Evolutionary conservation across 2,797 vertebrate species (phyloP).

Genomic region (Myotis findleyi): DNA sequence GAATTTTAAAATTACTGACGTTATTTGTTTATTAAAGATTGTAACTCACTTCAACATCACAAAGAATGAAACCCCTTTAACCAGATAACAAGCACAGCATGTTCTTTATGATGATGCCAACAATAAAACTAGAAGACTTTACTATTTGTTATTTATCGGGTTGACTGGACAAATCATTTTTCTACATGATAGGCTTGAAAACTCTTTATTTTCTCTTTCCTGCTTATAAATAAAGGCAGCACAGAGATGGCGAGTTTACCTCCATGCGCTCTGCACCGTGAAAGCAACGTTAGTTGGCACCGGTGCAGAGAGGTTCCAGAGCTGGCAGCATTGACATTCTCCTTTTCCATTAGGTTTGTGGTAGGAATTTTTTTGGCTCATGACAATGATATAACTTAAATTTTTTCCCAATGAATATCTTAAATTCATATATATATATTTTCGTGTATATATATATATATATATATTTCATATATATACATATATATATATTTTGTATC

Average conservation of each 20-base stretch:
- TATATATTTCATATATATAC: too few species aligned
- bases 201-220: conserved; percentile 70
- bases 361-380: background rate
- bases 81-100: conserved; percentile 79
- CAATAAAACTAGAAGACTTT: conserved; percentile 83
- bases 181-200: conserved; percentile 57
- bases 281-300: background rate
- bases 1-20: conserved; percentile 65
- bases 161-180: conserved; percentile 69
- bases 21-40: conserved; percentile 75
- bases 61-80: conserved; percentile 72
- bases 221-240: conserved; percentile 68
- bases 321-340: background rate
- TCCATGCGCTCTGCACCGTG: background rate
- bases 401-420: background rate
- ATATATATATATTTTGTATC: background rate
- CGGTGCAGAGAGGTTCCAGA: background rate
- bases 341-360: background rate
- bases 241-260: conserved; percentile 12
- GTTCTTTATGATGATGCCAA: conserved; percentile 77
- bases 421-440: conserved; percentile 3
- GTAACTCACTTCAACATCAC: conserved; percentile 74
- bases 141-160: conserved; percentile 72
- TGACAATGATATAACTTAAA: background rate
- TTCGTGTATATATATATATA: background rate